Percentiles rank a stretch among this genome's conserved stretches.
Evolutionary conservation across 2,888 invertebrate genomes (phyloP).

Genomic region (Archaeoteleia sp.): DNA sequence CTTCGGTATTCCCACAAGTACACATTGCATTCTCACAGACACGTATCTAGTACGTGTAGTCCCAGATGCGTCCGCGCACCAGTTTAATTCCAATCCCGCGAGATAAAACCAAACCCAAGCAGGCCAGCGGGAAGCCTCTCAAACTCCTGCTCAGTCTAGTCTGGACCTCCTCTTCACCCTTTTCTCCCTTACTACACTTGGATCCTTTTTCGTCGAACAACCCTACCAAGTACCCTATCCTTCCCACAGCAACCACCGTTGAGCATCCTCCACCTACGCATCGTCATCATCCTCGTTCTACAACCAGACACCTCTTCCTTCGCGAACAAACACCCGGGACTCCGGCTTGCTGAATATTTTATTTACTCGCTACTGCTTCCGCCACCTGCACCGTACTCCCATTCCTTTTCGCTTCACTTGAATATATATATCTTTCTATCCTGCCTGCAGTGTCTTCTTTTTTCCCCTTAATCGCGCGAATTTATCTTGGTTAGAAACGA

Average conservation of each 20-base stretch:
- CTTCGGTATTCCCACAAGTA: conserved; percentile 44
- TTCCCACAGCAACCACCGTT: conserved; percentile 4
- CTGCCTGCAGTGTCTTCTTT: conserved; percentile 23
- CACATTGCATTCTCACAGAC: conserved; percentile 31
- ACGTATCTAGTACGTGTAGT: conserved; percentile 22
- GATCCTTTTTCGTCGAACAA: conserved; percentile 10
- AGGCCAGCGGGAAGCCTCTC: conserved; percentile 32
- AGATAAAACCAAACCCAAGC: conserved; percentile 66
- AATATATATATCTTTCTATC: not conserved
- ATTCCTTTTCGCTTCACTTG: conserved; percentile 4
- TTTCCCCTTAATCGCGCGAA: conserved; percentile 61
- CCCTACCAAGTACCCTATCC: conserved; percentile 5
- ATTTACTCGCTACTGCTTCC: conserved; percentile 61
- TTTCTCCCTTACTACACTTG: conserved; percentile 14
- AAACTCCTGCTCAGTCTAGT: conserved; percentile 49
- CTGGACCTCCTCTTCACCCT: conserved; percentile 34
- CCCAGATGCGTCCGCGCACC: conserved; percentile 37
- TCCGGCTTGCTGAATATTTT: conserved; percentile 67
- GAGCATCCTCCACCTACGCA: conserved; percentile 16
- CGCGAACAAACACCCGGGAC: conserved; percentile 64
- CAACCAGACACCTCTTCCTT: conserved; percentile 58
- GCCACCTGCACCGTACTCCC: conserved; percentile 23
- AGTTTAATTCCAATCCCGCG: conserved; percentile 61
- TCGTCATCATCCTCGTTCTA: conserved; percentile 35
- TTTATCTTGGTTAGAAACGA: conserved; percentile 63